Evolutionary conservation across 2,113 vertebrate genomes (phyloP).

Genomic region (Sterna hirundo): DNA sequence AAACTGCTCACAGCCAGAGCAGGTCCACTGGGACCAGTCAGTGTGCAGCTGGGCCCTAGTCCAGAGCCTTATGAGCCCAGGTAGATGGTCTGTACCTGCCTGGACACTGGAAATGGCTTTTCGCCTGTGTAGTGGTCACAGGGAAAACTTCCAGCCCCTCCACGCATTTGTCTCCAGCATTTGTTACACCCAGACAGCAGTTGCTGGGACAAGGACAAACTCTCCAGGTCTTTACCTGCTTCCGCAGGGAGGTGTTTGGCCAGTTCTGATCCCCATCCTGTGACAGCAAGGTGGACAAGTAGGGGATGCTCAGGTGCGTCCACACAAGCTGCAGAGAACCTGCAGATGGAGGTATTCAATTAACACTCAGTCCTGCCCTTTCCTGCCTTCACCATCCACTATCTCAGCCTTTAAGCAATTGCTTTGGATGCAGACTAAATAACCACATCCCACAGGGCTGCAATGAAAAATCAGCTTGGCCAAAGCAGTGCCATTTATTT

Average conservation of each 20-base stretch:
- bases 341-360: neutral
- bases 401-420: neutral
- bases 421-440: neutral
- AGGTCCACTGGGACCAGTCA: neutral
- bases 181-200: neutral
- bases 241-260: neutral
- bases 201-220: neutral
- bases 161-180: neutral
- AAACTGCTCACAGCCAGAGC: neutral
- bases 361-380: neutral
- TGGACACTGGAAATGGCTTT: neutral
- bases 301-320: neutral
- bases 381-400: neutral
- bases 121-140: fast-evolving
- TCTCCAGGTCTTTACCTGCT: fast-evolving
- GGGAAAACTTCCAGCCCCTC: neutral
- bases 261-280: neutral
- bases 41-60: too few relatives aligned
- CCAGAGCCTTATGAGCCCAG: neutral
- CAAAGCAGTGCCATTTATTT: neutral
- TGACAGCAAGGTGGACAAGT: neutral
- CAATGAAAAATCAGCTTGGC: neutral
- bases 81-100: neutral
- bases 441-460: neutral
- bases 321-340: neutral